Conservation (phyloP, 2,113 vertebrate genomes). For the Platycercus adscitus region DNA sequence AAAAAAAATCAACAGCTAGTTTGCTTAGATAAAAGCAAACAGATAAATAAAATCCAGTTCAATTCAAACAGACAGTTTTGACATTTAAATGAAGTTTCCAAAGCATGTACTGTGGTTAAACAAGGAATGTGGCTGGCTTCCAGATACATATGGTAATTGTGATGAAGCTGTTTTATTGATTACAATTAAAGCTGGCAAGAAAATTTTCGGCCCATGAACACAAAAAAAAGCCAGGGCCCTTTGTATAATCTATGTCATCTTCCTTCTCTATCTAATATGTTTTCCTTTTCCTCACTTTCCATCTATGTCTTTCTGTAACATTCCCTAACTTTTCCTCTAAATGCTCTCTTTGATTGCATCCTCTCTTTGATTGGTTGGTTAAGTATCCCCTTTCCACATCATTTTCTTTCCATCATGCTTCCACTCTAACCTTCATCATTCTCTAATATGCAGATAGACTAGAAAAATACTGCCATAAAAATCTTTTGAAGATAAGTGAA, state of each 20-base stretch:
- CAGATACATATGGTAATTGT: conserved; percentile 49
- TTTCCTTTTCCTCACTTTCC: not conserved
- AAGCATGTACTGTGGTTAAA: conserved; percentile 40
- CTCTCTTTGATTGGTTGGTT: not conserved
- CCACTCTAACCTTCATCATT: not conserved
- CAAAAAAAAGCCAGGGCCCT: not conserved
- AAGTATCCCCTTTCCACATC: not conserved
- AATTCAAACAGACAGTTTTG: conserved; percentile 39
- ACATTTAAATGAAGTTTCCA: conserved; percentile 62
- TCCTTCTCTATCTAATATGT: not conserved
- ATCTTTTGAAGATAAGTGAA: not conserved
- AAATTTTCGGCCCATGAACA: conserved; percentile 1
- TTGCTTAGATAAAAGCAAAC: conserved; percentile 47
- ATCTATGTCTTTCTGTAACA: not conserved
- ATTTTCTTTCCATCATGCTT: not conserved
- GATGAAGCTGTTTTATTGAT: conserved; percentile 49
- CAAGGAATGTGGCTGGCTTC: conserved; percentile 26
- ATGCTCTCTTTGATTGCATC: not conserved
- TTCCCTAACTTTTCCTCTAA: not conserved
- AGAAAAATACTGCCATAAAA: not conserved
- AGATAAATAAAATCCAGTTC: conserved; percentile 20
- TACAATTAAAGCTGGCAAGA: conserved; percentile 37
- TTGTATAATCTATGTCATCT: not conserved
- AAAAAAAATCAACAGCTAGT: not conserved
- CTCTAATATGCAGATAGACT: not conserved